Evolutionary conservation across 2,113 vertebrate species (phyloP).

Genomic region (Thryonomys swinderianus): DNA sequence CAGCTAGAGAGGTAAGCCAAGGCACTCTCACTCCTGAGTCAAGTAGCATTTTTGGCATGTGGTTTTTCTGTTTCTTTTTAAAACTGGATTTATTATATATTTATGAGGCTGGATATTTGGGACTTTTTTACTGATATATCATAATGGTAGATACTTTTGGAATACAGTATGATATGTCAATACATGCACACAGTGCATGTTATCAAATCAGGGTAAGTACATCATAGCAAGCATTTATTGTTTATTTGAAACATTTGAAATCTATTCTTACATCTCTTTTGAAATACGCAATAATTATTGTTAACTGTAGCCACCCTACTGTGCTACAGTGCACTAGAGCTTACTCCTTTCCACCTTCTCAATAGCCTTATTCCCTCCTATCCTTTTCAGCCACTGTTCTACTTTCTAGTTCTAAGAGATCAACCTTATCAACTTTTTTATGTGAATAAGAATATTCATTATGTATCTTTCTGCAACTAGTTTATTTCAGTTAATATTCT

Average conservation of each 20-base stretch:
- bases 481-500: neutral
- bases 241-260: constrained; percentile 8
- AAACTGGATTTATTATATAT: neutral
- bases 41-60: neutral
- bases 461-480: neutral
- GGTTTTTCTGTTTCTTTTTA: neutral
- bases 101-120: neutral
- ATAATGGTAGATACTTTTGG: neutral
- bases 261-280: neutral
- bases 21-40: neutral
- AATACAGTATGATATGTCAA: neutral
- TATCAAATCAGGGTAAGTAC: neutral
- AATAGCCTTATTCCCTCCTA: neutral
- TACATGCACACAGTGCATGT: neutral
- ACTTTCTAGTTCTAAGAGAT: neutral
- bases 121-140: neutral
- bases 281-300: neutral
- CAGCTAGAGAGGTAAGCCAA: constrained; percentile 88
- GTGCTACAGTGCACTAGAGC: neutral
- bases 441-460: neutral
- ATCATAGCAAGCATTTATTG: neutral
- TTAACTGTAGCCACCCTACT: neutral
- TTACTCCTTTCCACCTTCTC: neutral
- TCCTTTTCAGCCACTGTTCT: neutral
- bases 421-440: neutral